These are phyloP conservation scores for Chrysomallon squamiferum DNA, from an alignment of 1,140 invertebrate species.

Conservation along the genomic window DNA sequence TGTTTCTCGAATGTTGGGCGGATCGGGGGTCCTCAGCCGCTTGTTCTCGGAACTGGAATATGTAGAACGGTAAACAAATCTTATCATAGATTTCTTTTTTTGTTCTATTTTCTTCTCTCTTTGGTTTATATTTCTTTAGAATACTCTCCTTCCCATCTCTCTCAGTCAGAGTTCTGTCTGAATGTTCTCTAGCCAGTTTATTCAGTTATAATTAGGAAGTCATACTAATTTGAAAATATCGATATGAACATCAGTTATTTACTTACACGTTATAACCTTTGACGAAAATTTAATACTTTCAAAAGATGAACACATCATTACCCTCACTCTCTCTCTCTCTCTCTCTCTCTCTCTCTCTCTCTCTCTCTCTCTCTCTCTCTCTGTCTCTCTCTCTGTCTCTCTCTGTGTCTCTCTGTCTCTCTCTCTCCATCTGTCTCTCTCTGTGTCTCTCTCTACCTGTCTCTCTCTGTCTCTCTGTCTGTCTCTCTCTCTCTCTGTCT, in stretches of 20 bases:
- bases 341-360: no score
- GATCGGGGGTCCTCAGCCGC: background rate
- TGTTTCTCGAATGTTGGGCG: conserved; percentile 4
- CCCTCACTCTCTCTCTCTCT: no score
- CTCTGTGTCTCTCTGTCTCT: no score
- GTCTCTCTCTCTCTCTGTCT: no score
- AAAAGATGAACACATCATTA: no score
- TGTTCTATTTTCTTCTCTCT: background rate
- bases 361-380: no score
- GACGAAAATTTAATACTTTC: no score
- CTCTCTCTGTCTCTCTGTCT: no score
- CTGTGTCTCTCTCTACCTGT: no score
- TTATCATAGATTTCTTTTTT: background rate
- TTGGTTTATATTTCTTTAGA: background rate
- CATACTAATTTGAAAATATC: background rate
- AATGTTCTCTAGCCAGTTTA: background rate
- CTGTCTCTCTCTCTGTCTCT: no score
- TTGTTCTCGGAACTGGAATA: background rate
- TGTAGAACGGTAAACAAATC: conserved; percentile 1
- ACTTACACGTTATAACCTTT: no score
- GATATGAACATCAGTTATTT: background rate
- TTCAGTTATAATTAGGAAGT: background rate
- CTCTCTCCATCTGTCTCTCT: no score
- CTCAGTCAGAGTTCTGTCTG: background rate
- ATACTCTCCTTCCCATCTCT: background rate